These are phyloP conservation scores for Amblyjoppa fuscipennis DNA, from an alignment of 2,888 invertebrate genomes.

Conservation along the genomic window DNA sequence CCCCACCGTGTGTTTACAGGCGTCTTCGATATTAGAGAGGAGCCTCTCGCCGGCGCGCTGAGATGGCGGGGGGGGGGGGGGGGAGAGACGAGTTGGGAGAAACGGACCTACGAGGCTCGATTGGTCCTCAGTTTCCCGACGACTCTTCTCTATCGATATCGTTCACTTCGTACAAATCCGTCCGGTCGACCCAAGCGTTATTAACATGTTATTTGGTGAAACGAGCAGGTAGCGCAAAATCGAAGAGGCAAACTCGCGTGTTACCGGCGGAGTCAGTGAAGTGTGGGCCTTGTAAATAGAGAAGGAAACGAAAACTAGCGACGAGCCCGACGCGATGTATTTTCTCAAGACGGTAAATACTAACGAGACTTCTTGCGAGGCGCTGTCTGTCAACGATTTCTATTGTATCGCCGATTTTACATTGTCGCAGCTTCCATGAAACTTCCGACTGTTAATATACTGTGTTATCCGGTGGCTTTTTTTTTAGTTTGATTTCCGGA, in stretches of 20 bases:
- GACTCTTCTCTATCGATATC: constrained; percentile 77
- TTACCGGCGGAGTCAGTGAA: constrained; percentile 73
- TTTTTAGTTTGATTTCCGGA: too few species aligned
- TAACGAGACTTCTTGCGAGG: constrained; percentile 1
- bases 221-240: constrained; percentile 73
- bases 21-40: constrained; percentile 82
- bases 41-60: constrained; percentile 75
- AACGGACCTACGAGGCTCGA: constrained; percentile 74
- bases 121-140: constrained; percentile 81
- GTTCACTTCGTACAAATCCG: constrained; percentile 47
- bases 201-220: constrained; percentile 75
- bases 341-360: constrained; percentile 81
- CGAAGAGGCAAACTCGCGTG: constrained; percentile 37
- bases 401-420: neutral
- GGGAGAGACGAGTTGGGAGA: constrained; percentile 79
- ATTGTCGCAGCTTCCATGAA: neutral
- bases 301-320: constrained; percentile 35
- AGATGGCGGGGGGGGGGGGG: constrained; percentile 77
- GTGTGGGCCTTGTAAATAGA: constrained; percentile 71
- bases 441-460: too few species aligned
- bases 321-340: constrained; percentile 72
- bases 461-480: too few species aligned
- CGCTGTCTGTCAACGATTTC: neutral
- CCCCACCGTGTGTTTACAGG: constrained; percentile 69
- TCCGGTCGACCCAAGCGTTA: constrained; percentile 69